Evolutionary conservation across 2,888 invertebrate genomes (phyloP).

Genomic region (Tyria jacobaeae): DNA sequence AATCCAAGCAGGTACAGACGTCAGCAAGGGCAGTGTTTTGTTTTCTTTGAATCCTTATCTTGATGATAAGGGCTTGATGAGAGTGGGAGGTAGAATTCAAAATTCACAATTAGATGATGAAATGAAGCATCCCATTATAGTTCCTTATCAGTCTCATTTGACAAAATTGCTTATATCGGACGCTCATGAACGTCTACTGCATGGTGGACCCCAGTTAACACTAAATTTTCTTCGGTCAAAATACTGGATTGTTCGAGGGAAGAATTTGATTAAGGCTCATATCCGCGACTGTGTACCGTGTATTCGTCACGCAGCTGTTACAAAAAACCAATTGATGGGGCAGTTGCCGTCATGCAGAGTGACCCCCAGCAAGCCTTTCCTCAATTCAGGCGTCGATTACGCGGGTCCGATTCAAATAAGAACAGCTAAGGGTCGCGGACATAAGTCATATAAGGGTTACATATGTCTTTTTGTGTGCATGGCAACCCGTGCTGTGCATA

Average conservation of each 20-base stretch:
- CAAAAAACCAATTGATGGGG: neutral
- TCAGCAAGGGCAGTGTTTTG: too few relatives aligned
- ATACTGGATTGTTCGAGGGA: slow-evolving; percentile 1
- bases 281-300: neutral
- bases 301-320: neutral
- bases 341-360: too few relatives aligned
- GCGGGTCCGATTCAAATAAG: neutral
- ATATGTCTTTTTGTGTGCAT: neutral
- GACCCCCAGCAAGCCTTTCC: too few relatives aligned
- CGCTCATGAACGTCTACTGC: slow-evolving; percentile 1
- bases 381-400: too few relatives aligned
- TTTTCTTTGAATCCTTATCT: too few relatives aligned
- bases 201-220: neutral
- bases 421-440: neutral
- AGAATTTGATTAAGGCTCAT: neutral
- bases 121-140: neutral
- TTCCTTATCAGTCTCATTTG: slow-evolving; percentile 13
- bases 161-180: neutral
- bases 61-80: too few relatives aligned
- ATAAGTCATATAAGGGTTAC: neutral
- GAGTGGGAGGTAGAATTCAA: too few relatives aligned
- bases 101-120: neutral
- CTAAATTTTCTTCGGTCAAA: slow-evolving; percentile 1
- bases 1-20: too few relatives aligned
- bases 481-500: neutral